These are phyloP conservation scores for Hypocryptadius cinnamomeus DNA, from an alignment of 2,113 vertebrate genomes.

Conservation along the genomic window DNA sequence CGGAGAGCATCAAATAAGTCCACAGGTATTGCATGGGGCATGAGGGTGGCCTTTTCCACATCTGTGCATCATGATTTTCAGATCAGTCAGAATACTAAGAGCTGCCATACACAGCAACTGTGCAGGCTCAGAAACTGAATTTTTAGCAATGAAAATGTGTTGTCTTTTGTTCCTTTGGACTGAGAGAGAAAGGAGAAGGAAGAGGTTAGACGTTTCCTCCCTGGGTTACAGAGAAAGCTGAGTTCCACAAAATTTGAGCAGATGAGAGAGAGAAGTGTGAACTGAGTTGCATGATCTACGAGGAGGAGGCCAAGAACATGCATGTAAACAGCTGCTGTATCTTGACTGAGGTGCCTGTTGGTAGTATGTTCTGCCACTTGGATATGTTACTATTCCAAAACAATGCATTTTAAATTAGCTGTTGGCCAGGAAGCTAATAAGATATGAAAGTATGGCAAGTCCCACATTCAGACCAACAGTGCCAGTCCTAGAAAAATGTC, in stretches of 20 bases:
- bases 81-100: not conserved
- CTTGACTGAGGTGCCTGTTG: not conserved
- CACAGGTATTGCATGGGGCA: conserved; percentile 76
- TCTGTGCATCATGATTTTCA: not conserved
- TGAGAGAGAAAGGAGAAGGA: not conserved
- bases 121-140: not conserved
- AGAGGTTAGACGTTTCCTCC: not conserved
- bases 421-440: not conserved
- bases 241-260: not conserved
- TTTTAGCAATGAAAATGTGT: not conserved
- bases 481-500: not conserved
- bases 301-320: not conserved
- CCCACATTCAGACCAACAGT: not conserved
- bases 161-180: not conserved
- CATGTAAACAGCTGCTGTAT: not conserved
- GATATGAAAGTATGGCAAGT: not conserved
- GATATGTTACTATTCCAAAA: not conserved
- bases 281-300: not conserved
- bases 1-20: conserved; percentile 96
- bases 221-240: not conserved
- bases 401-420: not conserved
- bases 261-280: not conserved
- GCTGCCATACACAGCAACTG: not conserved
- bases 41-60: not conserved
- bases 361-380: not conserved